A percentile compares a stretch with the other conserved stretches of the same genome.
phyloP scores from a whole-genome alignment of 2,888 invertebrate species.

The Rhopalosiphum nymphaeae region DNA sequence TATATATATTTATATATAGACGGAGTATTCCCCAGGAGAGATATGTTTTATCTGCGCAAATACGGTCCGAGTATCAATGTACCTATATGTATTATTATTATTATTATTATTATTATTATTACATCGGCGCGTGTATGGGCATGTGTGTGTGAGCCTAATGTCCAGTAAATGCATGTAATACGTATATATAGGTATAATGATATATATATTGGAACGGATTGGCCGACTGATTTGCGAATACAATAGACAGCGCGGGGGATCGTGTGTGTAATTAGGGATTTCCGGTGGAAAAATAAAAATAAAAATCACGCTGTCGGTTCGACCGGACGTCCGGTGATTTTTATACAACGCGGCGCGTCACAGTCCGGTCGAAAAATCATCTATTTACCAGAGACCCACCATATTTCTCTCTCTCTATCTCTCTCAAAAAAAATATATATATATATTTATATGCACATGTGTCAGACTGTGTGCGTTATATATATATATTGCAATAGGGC shows the following conservation, averaged over 20 bases:
- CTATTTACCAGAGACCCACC: neutral
- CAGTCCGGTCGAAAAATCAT: constrained; percentile 29
- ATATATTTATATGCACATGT: neutral
- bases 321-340: constrained; percentile 55
- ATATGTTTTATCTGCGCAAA: neutral
- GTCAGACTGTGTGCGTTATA: neutral
- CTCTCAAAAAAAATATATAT: neutral
- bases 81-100: neutral
- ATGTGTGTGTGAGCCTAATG: neutral
- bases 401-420: neutral
- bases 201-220: constrained; percentile 19
- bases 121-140: neutral
- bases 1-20: neutral
- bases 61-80: neutral
- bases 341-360: constrained; percentile 35
- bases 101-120: constrained; percentile 5
- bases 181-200: neutral
- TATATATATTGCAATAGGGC: neutral
- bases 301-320: constrained; percentile 32
- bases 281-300: constrained; percentile 21
- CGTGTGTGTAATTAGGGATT: constrained; percentile 36
- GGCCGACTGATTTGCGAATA: constrained; percentile 9
- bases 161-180: neutral
- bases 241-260: neutral
- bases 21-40: neutral